Evolutionary conservation across 2,888 invertebrate genomes (phyloP).

Genomic region (Agonopterix heracliana): DNA sequence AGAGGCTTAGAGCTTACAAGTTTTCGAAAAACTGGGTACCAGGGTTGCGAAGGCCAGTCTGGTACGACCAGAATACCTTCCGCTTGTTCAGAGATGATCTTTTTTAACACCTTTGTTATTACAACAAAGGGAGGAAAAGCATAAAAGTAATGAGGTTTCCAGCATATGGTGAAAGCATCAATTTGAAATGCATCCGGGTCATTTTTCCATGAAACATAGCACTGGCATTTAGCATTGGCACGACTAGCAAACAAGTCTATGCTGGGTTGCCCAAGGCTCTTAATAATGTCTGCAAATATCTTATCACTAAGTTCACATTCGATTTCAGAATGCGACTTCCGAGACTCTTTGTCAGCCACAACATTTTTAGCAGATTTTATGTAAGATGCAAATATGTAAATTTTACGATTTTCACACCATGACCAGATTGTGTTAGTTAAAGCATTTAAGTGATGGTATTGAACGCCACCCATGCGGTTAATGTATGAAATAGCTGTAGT

Average conservation of each 20-base stretch:
- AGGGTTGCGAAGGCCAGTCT: conserved; percentile 7
- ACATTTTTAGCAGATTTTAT: neutral
- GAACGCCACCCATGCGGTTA: conserved; percentile 12
- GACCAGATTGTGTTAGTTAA: conserved; percentile 6
- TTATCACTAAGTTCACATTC: neutral
- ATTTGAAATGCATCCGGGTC: neutral
- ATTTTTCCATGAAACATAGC: neutral
- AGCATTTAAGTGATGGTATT: conserved; percentile 5
- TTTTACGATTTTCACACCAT: conserved; percentile 6
- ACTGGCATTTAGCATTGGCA: neutral
- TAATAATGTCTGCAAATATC: neutral
- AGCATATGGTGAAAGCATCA: neutral
- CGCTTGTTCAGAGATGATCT: conserved; percentile 13
- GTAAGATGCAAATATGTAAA: conserved; percentile 10
- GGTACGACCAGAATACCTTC: conserved; percentile 19
- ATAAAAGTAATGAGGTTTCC: neutral
- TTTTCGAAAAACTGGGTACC: conserved; percentile 15
- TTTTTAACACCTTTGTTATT: conserved; percentile 2
- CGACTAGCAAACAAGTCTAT: conserved; percentile 1
- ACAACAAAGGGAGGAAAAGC: conserved; percentile 9
- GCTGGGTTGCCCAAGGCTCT: neutral
- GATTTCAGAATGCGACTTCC: neutral
- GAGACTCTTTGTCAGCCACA: neutral
- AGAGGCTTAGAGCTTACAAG: conserved; percentile 11
- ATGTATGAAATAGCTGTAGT: conserved; percentile 9